Evolutionary conservation across 2,888 invertebrate species (phyloP).

Genomic region (Drosophila rubida): DNA sequence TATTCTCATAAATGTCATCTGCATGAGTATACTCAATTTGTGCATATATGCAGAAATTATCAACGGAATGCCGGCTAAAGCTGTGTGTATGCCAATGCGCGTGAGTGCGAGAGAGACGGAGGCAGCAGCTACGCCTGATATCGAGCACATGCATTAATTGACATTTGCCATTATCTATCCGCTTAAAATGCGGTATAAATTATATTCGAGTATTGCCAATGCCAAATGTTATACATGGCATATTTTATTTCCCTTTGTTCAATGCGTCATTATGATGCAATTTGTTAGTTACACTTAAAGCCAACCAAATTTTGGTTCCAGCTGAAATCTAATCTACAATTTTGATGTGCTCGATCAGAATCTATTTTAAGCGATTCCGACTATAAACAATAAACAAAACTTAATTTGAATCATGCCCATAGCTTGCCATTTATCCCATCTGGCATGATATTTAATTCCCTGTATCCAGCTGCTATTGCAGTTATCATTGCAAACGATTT

Average conservation of each 20-base stretch:
- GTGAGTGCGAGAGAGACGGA: neutral
- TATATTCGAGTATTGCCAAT: neutral
- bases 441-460: constrained; percentile 4
- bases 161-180: neutral
- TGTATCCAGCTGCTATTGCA: constrained; percentile 6
- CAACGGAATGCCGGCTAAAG: constrained; percentile 8
- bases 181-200: neutral
- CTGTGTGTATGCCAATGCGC: neutral
- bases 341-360: neutral
- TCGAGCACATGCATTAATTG: neutral
- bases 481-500: neutral
- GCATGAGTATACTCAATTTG: neutral
- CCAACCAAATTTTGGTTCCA: neutral
- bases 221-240: neutral
- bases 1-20: neutral
- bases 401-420: neutral
- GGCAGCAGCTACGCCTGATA: neutral
- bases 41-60: constrained; percentile 12
- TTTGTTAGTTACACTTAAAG: neutral
- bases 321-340: neutral
- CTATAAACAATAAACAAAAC: neutral
- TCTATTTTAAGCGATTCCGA: constrained; percentile 1
- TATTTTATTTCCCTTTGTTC: neutral
- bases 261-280: neutral
- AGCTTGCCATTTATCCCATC: neutral